Base-by-base conservation (phyloP, 2,113 vertebrate genomes). In the Elaphurus davidianus region DNA sequence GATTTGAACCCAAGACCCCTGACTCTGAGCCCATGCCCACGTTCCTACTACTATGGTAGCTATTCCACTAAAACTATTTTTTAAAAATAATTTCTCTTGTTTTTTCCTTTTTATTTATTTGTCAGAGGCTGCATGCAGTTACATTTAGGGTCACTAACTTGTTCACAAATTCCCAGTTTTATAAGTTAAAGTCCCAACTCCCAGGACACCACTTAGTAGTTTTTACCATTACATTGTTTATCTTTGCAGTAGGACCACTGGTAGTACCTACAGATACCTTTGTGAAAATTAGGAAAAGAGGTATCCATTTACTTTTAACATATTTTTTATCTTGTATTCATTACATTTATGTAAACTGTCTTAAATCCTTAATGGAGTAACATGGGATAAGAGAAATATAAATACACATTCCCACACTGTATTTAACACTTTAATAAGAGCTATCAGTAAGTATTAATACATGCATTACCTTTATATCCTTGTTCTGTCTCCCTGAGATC, bases 401-500 rank as follows among this genome's bases (percentile, higher is more conserved):
- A 96, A 64, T n/a, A 91, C 13, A 96, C 10, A 95, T 64, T 5
- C 78, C 74, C 15, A 27, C 52, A 40, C 28, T 40, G 3, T 21
- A 52, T 94, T 97, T 81, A 79, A n/a, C 25, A 78, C 4, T 71
- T 45, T 76, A 25, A 23, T 76, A 21, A 23, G 60, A 87, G 27
- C 47, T 36, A 81, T 13, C 5, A 2, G 6, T 93, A 95, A 27
- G 45, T 87, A 82, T 33, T 94, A 92, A 96, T 86, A 93, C 15
- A 67, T 87, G 92, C n/a, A 45, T 98, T 99, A 99, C 99, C 99
- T 99, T 99, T 99, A 98, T 99, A 99, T 92, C 99, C 99, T 98
- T 99, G 99, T 86, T 99, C 99, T 15, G 99, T 99, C 98, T 99
- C 99, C 96, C 99, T 99, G 98, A 99, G 99, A 99, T 99, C 99